A percentile compares a stretch with the other conserved stretches of the same genome.
phyloP scores from a whole-genome alignment of 2,797 vertebrate species.

The Sandelia bainsii region DNA sequence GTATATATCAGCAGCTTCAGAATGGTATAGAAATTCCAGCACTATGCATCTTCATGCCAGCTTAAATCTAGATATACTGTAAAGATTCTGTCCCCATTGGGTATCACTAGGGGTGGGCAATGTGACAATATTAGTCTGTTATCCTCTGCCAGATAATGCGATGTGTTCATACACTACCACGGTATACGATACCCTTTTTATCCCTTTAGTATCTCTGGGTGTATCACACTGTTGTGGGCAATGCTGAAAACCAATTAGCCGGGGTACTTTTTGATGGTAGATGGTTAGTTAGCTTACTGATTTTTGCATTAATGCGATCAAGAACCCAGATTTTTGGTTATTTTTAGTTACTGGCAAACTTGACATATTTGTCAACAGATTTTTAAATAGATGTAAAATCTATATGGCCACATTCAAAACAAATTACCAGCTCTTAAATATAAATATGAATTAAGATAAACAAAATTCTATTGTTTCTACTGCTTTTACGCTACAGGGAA shows the following conservation, averaged over 20 bases:
- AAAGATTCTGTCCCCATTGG: neutral
- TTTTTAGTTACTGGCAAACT: too few relatives aligned
- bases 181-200: too few relatives aligned
- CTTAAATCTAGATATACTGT: conserved; percentile 23
- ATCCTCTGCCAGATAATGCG: neutral
- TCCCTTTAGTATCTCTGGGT: neutral
- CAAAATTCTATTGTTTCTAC: conserved; percentile 8
- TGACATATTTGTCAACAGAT: too few relatives aligned
- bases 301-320: too few relatives aligned
- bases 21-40: conserved; percentile 20
- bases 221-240: neutral
- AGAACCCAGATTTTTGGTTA: too few relatives aligned
- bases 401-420: neutral
- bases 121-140: neutral
- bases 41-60: conserved; percentile 29
- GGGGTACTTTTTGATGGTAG: neutral
- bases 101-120: conserved; percentile 8
- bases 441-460: neutral
- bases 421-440: neutral
- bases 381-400: neutral
- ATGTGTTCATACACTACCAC: neutral
- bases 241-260: neutral
- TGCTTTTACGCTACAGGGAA: conserved; percentile 21
- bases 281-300: too few relatives aligned
- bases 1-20: conserved; percentile 37